A percentile compares a stretch with the other conserved stretches of the same genome.
phyloP scores from a whole-genome alignment of 2,888 invertebrate genomes.

The Beris chalybata region DNA sequence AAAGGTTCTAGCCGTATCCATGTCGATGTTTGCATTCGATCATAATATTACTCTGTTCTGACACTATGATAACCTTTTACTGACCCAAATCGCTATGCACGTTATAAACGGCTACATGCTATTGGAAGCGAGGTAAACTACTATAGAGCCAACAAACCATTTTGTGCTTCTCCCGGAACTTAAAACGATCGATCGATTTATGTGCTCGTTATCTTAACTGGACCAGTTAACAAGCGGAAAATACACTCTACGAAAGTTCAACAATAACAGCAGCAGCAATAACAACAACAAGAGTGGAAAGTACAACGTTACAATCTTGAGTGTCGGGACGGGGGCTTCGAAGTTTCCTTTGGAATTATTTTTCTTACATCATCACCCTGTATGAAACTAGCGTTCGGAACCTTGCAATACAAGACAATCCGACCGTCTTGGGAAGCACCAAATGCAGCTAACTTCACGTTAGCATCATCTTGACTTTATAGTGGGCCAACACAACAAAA shows the following conservation, averaged over 20 bases:
- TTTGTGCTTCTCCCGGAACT: conserved; percentile 30
- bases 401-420: too few species aligned
- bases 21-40: too few species aligned
- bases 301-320: too few species aligned
- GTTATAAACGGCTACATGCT: conserved; percentile 13
- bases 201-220: conserved; percentile 42
- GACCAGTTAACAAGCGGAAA: conserved; percentile 44
- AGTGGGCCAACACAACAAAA: too few species aligned
- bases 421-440: too few species aligned
- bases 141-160: conserved; percentile 15
- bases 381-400: too few species aligned
- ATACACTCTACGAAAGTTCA: conserved; percentile 40
- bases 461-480: too few species aligned
- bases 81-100: conserved; percentile 34
- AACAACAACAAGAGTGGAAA: conserved; percentile 24
- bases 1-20: too few species aligned
- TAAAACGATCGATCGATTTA: conserved; percentile 41
- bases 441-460: too few species aligned
- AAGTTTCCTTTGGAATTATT: too few species aligned
- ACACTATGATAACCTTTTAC: conserved; percentile 35
- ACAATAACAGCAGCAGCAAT: conserved; percentile 33
- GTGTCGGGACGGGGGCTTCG: too few species aligned
- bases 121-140: not conserved
- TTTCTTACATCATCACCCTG: too few species aligned
- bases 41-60: not conserved